Evolutionary conservation across 2,113 vertebrate genomes (phyloP).

Genomic region (Cyprinus carpio): DNA sequence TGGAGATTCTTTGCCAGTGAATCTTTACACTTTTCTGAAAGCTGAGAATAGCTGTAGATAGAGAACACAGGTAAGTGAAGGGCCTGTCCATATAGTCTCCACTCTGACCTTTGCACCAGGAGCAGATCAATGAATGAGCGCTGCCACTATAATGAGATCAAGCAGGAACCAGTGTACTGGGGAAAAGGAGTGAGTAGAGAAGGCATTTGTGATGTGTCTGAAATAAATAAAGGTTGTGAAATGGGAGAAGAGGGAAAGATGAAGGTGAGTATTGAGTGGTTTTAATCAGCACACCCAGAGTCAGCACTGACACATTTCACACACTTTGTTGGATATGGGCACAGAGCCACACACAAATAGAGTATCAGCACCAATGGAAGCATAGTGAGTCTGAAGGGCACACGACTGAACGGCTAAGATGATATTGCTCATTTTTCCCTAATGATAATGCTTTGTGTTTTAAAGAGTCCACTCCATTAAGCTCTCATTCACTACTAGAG

Average conservation of each 20-base stretch:
- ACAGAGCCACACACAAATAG: slow-evolving; percentile 17
- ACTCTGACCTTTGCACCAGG: slow-evolving; percentile 48
- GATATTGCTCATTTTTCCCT: slow-evolving; percentile 17
- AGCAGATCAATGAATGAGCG: slow-evolving; percentile 47
- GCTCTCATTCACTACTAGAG: slow-evolving; percentile 38
- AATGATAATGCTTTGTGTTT: slow-evolving; percentile 34
- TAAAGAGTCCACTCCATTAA: slow-evolving; percentile 49
- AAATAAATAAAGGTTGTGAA: slow-evolving; percentile 20
- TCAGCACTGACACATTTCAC: slow-evolving; percentile 21
- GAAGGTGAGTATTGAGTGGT: slow-evolving; percentile 27
- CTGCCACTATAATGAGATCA: slow-evolving; percentile 50
- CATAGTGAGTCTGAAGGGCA: slow-evolving; percentile 10
- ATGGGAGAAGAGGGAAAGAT: neutral
- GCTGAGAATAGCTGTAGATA: neutral
- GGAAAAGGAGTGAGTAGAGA: slow-evolving; percentile 27
- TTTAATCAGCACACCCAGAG: slow-evolving; percentile 41
- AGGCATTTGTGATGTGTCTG: slow-evolving; percentile 22
- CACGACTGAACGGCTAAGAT: neutral
- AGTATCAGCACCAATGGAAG: neutral
- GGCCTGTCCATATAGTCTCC: neutral
- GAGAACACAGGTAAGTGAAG: slow-evolving; percentile 14
- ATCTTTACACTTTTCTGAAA: neutral
- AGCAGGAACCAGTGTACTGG: slow-evolving; percentile 32
- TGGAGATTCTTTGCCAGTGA: neutral
- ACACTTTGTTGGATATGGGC: slow-evolving; percentile 19